These are phyloP conservation scores for Morelia viridis DNA, from an alignment of 2,797 vertebrate species.

Conservation along the genomic window DNA sequence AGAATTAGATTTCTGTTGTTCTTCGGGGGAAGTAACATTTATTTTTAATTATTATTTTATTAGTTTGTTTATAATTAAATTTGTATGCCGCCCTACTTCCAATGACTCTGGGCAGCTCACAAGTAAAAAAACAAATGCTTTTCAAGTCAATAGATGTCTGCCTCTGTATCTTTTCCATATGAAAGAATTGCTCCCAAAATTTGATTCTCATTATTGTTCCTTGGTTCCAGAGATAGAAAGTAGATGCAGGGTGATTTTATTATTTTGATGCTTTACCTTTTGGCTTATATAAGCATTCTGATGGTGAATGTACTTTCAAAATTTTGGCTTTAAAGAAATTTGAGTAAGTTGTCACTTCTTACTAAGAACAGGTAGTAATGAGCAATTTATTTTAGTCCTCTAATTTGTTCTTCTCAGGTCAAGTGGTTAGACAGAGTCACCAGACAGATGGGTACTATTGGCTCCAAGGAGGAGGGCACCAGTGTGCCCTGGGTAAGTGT, in stretches of 20 bases:
- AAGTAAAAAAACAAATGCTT: background rate
- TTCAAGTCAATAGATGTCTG: background rate
- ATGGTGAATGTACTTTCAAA: background rate
- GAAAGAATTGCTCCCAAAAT: background rate
- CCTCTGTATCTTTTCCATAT: background rate
- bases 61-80: background rate
- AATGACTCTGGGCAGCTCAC: background rate
- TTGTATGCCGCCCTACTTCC: background rate
- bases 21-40: background rate
- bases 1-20: background rate
- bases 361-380: background rate
- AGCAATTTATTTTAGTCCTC: background rate
- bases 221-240: background rate
- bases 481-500: conserved; percentile 59
- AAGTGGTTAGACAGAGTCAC: conserved; percentile 21
- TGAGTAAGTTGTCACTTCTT: background rate
- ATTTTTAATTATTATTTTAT: background rate
- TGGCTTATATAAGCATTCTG: background rate
- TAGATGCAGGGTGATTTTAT: background rate
- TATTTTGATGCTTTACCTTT: background rate
- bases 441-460: conserved; percentile 7
- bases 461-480: conserved; percentile 38
- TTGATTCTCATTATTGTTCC: background rate
- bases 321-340: background rate
- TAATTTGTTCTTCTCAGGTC: conserved; percentile 44